Conservation (phyloP, 2,797 vertebrate species). For the Chaunax sp. region DNA sequence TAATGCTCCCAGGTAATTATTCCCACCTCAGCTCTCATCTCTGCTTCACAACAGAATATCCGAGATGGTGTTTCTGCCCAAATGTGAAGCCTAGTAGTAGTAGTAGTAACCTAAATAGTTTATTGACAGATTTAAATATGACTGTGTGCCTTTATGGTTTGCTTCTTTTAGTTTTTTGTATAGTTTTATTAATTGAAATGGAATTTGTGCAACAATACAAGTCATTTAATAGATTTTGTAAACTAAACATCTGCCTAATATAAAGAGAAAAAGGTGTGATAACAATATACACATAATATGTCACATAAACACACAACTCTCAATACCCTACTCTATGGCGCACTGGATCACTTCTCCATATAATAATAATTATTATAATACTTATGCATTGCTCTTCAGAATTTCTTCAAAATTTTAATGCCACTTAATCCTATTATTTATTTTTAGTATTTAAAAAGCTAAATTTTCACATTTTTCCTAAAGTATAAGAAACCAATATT, state of each 20-base stretch:
- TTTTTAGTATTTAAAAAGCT: background rate
- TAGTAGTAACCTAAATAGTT: conserved; percentile 4
- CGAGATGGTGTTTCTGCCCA: background rate
- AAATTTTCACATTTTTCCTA: background rate
- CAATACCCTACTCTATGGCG: background rate
- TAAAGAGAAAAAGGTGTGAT: background rate
- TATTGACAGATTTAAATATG: background rate
- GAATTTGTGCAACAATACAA: background rate
- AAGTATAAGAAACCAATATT: too few species aligned
- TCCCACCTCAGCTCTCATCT: conserved; percentile 25
- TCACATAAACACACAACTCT: background rate
- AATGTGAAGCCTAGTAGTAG: conserved; percentile 17
- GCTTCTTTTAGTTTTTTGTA: background rate
- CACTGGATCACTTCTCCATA: background rate
- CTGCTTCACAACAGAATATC: conserved; percentile 13
- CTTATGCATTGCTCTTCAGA: background rate
- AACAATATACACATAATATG: too few species aligned
- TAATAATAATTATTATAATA: background rate
- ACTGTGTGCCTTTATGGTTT: background rate
- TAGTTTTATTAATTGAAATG: background rate
- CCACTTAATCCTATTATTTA: background rate
- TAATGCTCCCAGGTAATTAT: conserved; percentile 56
- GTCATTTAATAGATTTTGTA: background rate
- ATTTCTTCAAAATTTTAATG: background rate
- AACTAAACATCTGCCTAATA: background rate